A percentile compares a stretch with the other conserved stretches of the same genome.
phyloP scores from a whole-genome alignment of 2,797 vertebrate species.

The Pangasius mekongensis region DNA sequence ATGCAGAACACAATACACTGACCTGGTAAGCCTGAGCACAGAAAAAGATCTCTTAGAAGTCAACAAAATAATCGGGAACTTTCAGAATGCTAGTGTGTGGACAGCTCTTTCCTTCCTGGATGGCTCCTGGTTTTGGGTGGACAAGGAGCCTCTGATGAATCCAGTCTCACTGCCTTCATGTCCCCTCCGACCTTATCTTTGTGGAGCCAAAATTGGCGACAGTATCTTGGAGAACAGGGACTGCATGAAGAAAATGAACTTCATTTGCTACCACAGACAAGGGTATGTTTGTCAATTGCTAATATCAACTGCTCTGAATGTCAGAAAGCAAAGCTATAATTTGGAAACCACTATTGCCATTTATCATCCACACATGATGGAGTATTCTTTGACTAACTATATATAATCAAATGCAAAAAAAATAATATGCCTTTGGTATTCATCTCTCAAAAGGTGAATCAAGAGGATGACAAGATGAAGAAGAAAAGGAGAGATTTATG shows the following conservation, averaged over 20 bases:
- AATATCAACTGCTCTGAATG: background rate
- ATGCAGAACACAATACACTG: conserved; percentile 38
- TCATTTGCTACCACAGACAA: conserved; percentile 16
- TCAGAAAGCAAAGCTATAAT: background rate
- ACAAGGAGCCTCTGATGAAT: background rate
- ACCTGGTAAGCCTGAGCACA: conserved; percentile 39
- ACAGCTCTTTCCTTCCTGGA: conserved; percentile 23
- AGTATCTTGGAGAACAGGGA: conserved; percentile 11
- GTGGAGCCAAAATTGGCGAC: conserved; percentile 18
- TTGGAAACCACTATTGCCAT: background rate
- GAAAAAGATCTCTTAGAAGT: background rate
- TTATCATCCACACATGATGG: background rate
- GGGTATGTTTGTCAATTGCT: background rate
- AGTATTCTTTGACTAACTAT: background rate
- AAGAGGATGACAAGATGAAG: background rate
- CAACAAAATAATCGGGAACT: background rate
- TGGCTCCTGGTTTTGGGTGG: conserved; percentile 34
- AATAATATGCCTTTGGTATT: background rate
- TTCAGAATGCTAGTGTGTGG: background rate
- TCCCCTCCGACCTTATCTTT: background rate
- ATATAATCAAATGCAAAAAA: background rate
- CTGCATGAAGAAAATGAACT: conserved; percentile 30
- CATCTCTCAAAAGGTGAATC: background rate
- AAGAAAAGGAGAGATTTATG: background rate
- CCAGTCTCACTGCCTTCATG: conserved; percentile 19